Evolutionary conservation across 2,888 invertebrate species (phyloP), one percentile per base, ranked within the genome.

Genomic region (Diarsia rubi): DNA sequence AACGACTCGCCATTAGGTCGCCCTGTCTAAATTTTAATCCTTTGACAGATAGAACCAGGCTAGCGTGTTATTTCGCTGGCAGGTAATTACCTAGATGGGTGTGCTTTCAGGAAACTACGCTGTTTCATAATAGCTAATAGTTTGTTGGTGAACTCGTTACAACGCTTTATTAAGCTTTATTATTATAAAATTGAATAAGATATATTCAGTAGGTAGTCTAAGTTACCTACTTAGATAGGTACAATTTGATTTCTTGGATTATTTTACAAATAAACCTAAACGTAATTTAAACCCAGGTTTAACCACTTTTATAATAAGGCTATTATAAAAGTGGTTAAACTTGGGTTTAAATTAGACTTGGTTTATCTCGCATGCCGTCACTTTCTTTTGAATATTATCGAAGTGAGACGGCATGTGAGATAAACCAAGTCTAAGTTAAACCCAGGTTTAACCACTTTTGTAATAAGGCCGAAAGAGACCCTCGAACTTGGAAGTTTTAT

Each of bases 41-140:
- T 75, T 81, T 78, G 81, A 75, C 75, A 66, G 52, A 54, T 75
- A 75, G 65, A 81, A 74, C 65, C 52, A 42, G 81, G 37, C 52
- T 60, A 27, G 45, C 78, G 49, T 81, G 65, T 24, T 81, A 75
- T 21, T 66, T 54, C 14, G 52, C 24, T 54, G 75, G 24, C 75
- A 75, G 42, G 65, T 65, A 81, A 78, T 81, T 81, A 78, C 45
- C 31, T 57, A 80, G 62, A 72, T 71, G 24, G 80, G 76, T 63
- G 57, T 49, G 27, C 52, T 72, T 76, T 57, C 54, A 79, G 62
- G 63, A 31, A 79, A 71, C 60, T 60, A 27, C 19, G 27, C 9
- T 42, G 24, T 76, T 72, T 63, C 27, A 24, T 21, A 72, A 72
- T 14, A 72, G 21, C 21, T 44, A 19, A 42, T 57, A 42, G 42